A percentile compares a stretch with the other conserved stretches of the same genome.
Conservation (phyloP, 2,888 invertebrate species). For the Julus scanicus region DNA sequence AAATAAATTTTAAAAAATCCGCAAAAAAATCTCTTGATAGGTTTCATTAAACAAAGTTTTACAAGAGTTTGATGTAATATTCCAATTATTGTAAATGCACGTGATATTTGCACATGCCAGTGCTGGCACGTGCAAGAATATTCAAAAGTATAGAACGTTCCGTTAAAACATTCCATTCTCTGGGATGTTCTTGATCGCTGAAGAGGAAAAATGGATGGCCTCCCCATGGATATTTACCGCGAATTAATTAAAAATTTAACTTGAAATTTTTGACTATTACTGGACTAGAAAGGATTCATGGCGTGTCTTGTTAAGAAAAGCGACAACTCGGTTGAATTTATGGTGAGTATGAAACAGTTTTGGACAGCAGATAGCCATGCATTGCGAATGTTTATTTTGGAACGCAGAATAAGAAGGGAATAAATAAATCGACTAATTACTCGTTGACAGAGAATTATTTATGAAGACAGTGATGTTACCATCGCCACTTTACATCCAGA, state of each 20-base stretch:
- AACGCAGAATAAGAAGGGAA: background rate
- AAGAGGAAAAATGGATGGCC: background rate
- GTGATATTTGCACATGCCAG: no score
- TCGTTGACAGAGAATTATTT: background rate
- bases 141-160: background rate
- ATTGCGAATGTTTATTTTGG: background rate
- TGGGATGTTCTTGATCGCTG: background rate
- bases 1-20: no score
- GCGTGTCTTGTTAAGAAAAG: background rate
- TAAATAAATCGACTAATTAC: background rate
- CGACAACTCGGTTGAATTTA: background rate
- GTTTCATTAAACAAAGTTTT: no score
- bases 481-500: background rate
- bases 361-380: background rate
- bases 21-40: no score
- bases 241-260: background rate
- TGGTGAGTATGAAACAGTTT: background rate
- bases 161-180: background rate
- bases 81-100: no score
- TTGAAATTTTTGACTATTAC: conserved; percentile 12
- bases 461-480: background rate
- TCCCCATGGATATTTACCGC: background rate
- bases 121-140: background rate
- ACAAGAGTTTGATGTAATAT: no score
- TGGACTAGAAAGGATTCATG: background rate